Evolutionary conservation across 1,140 invertebrate species (phyloP), one percentile per base, ranked within the genome.

Genomic region (Pogonomyrmex californicus): DNA sequence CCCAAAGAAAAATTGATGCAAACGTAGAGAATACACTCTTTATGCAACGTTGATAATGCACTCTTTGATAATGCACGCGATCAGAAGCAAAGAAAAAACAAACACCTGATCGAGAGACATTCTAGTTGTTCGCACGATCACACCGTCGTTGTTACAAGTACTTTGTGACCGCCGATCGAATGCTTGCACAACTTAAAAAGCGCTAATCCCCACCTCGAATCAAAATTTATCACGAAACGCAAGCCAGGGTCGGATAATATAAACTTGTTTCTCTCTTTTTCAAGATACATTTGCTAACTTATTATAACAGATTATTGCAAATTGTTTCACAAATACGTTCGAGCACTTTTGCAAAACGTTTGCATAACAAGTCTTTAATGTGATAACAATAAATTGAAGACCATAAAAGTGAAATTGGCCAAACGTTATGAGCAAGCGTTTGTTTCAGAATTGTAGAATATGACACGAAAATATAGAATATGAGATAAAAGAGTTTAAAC

Each of bases 51-150:
- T 0, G 3, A 49, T 7, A 14, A 2, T 66, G 4, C 1, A 12
- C 4, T 66, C 1, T 44, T 66, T 38, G 2, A 68, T 12, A 68
- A 68, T 47, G 23, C 6, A 68, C 5, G 17, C 7, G 14, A 44
- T 30, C 23, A 47, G 30, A 77, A 44, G 63, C 17, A 1, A 70
- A 54, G n/a, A 9, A 54, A 38, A 6, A 41, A 2, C 0, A 17
- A 23, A 5, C 88, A 89, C 82, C 88, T 89, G 51, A 7, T 88
- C 47, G 33, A 89, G 75, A 56, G 87, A 88, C 82, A 89, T 89
- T 44, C 17, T 88, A 14, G 30, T 14, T 23, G 23, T 4, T 44
- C 49, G 47, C 14, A 38, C 5, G 23, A 71, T 6, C 58, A 3
- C 12, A 54, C 63, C 17, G 65, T 71, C n/a, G 51, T 4, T 68